Conservation (phyloP, 2,113 vertebrate genomes). For the Scomber scombrus region DNA sequence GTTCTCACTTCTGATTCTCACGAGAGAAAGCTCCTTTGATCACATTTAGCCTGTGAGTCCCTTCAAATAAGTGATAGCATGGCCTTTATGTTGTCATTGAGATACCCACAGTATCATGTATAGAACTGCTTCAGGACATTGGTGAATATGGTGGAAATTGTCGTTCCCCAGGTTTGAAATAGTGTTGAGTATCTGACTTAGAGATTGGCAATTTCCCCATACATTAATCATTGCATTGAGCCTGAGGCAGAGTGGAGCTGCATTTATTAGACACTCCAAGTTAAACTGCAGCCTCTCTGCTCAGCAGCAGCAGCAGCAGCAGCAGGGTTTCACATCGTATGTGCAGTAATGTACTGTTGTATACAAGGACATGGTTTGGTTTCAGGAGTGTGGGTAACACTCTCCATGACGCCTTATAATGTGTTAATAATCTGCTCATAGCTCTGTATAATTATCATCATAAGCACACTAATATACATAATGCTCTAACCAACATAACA, state of each 20-base stretch:
- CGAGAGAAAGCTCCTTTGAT: neutral
- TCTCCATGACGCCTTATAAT: too few relatives aligned
- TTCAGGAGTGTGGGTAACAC: too few relatives aligned
- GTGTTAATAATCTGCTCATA: too few relatives aligned
- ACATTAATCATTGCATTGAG: slow-evolving; percentile 43
- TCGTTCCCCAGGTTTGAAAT: slow-evolving; percentile 13
- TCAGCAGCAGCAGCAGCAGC: neutral
- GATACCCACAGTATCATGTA: neutral
- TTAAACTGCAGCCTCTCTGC: slow-evolving; percentile 9
- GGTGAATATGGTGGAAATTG: slow-evolving; percentile 1
- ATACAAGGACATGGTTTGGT: too few relatives aligned
- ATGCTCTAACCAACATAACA: too few relatives aligned
- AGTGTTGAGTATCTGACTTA: neutral
- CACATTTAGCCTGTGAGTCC: slow-evolving; percentile 8
- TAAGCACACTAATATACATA: too few relatives aligned
- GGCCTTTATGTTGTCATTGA: slow-evolving; percentile 21
- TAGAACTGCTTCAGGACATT: slow-evolving; percentile 20
- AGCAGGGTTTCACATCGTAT: neutral
- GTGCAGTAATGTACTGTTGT: neutral
- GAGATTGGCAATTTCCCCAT: slow-evolving; percentile 20
- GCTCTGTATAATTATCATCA: too few relatives aligned
- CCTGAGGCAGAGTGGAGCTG: slow-evolving; percentile 18
- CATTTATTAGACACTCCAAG: slow-evolving; percentile 19
- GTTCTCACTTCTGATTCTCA: slow-evolving; percentile 3
- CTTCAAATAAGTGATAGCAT: slow-evolving; percentile 11